Base-by-base conservation (phyloP, 1,140 invertebrate species). In the Neodiprion fabricii region DNA sequence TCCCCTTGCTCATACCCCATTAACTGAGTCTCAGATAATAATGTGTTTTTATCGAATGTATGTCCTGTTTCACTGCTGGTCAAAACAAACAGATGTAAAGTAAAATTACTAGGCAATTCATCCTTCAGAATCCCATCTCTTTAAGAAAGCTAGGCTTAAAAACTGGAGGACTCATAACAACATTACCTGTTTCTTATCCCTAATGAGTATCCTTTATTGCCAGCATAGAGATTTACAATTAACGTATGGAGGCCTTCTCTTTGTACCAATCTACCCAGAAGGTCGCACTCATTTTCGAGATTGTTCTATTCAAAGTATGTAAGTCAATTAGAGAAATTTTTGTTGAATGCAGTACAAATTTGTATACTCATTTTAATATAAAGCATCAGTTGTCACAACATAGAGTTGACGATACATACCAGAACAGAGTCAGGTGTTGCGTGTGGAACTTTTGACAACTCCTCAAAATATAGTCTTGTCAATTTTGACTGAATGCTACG, bases 121-220 rank as follows among this genome's bases (percentile, higher is more conserved):
- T 76, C 71, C 61, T 79, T 70, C 67, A 71, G 72, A 77, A 77
- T 75, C 49, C 77, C 77, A 71, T 67, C 72, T 48, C 75, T 73
- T 74, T 70, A 17, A 69, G 67, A 71, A 75, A 76, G 76, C 72
- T 40, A 65, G 73, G 61, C 23, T 71, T 72, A 70, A 28, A 75
- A 71, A 72, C 28, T 61, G 47, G 14, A 50, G 4, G 11, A 61
- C 5, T 40, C 5, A 5, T 40, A 40, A 3, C 28, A 5, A 61
- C 53, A n/a, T 81, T 83, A 84, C 86, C 83, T 85, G 83, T 85
- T 86, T 78, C 92, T 92, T 80, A 96, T 88, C 85, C 94, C 94
- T 84, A 98, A 89, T 78, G 95, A 96, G 89, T 97, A 97, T 81
- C 96, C 96, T 89, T 97, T 96, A 88, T 96, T 96, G 65, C 93